phyloP scores from a whole-genome alignment of 2,888 invertebrate genomes.

The Tenthredo mesomela region DNA sequence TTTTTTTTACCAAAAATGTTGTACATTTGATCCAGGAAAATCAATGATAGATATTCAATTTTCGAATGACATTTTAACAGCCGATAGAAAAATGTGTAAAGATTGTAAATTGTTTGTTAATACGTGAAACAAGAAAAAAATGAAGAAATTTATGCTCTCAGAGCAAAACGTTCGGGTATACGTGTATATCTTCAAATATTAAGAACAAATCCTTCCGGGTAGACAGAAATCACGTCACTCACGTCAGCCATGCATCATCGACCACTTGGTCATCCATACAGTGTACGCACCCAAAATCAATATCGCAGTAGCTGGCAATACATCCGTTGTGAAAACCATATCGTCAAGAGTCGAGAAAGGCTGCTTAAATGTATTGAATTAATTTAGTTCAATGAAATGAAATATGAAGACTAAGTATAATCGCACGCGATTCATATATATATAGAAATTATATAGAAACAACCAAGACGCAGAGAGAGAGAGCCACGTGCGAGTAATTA shows the following conservation, averaged over 20 bases:
- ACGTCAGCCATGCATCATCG: constrained; percentile 54
- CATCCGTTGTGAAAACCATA: background rate
- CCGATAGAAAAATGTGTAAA: too few species aligned
- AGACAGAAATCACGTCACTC: constrained; percentile 48
- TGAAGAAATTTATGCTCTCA: too few species aligned
- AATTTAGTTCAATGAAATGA: background rate
- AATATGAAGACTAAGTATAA: background rate
- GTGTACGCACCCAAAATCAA: constrained; percentile 8
- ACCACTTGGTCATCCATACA: constrained; percentile 17
- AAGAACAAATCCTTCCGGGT: constrained; percentile 36
- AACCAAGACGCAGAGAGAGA: constrained; percentile 10
- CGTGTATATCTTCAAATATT: background rate
- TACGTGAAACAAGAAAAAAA: too few species aligned
- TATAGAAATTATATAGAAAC: background rate
- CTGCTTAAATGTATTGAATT: background rate
- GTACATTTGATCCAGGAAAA: background rate
- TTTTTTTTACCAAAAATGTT: background rate
- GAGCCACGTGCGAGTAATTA: constrained; percentile 34
- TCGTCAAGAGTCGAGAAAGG: background rate
- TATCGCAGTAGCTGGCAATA: background rate
- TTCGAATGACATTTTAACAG: too few species aligned
- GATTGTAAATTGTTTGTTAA: too few species aligned
- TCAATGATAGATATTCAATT: too few species aligned
- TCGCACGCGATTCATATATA: background rate
- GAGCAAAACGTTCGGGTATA: background rate